Base-by-base conservation (phyloP, 2,113 vertebrate species). In the Channa maculata region DNA sequence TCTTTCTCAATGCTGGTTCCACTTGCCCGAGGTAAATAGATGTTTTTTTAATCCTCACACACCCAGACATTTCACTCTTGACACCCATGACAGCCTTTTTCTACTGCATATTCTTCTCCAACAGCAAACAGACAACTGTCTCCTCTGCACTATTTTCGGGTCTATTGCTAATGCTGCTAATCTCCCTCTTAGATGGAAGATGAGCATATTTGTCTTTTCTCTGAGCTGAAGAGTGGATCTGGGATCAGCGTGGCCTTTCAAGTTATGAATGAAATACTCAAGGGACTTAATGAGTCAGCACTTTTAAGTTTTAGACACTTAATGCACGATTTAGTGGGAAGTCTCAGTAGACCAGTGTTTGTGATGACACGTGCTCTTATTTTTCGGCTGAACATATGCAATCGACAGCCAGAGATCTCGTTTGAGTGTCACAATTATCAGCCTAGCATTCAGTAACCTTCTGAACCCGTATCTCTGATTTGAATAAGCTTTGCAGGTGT, bases 201-300 rank as follows among this genome's bases (percentile, higher is more conserved):
- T 79, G 71, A 74, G 57, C 9, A 12, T 62, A 75, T 80, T 67
- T 83, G 65, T 53, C 46, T 69, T 71, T 68, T 54, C 11, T 57
- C 11, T 33, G 24, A 57, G 59, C 57, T 53, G 51, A 49, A 74
- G 24, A n/a, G 43, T 11, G 24, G 63, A 80, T 79, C 57, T 58
- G 68, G 58, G 77, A 83, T 87, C 71, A 71, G 24, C 2, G 4
- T 73, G 64, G 73, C 55, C 63, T 84, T 76, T 83, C 44, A 68
- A 77, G 65, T 71, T 69, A 75, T 60, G 61, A 79, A 76, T 65
- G 38, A 76, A 70, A 50, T 33, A 8, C 57, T 67, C 8, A 0
- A 1, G 50, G 52, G 55, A 85, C 46, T 45, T 62, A 24, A 7
- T 63, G 71, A 85, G 52, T 82, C 72, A 77, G 67, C 65, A 46